Conservation (phyloP, 2,888 invertebrate species). For the Apocheima hispidaria region DNA sequence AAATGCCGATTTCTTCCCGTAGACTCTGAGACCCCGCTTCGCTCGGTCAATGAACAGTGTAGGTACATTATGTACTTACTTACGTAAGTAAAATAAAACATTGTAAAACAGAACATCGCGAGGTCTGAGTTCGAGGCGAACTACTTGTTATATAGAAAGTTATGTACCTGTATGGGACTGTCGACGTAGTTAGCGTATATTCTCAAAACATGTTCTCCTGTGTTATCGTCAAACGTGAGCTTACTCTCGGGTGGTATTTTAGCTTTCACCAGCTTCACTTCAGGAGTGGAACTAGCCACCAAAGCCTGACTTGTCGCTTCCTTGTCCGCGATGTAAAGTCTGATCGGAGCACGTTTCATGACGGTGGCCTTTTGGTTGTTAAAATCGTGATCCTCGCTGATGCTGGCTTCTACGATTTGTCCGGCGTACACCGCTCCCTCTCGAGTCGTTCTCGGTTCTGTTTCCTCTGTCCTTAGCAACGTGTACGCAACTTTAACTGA, state of each 20-base stretch:
- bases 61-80: no score
- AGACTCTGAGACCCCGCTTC: no score
- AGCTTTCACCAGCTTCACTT: constrained; percentile 69
- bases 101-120: no score
- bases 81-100: neutral
- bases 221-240: constrained; percentile 75
- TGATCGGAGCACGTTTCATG: constrained; percentile 68
- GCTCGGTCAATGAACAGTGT: no score
- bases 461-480: constrained; percentile 66
- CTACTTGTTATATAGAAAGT: no score
- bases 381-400: constrained; percentile 76
- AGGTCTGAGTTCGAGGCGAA: neutral
- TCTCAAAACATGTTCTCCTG: constrained; percentile 81
- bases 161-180: constrained; percentile 69
- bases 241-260: constrained; percentile 79
- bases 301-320: constrained; percentile 45
- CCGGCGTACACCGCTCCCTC: constrained; percentile 74
- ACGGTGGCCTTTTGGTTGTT: constrained; percentile 70
- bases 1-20: no score
- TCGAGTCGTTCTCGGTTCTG: constrained; percentile 64
- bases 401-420: constrained; percentile 77
- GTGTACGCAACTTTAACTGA: constrained; percentile 75
- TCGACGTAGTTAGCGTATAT: constrained; percentile 84
- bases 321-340: constrained; percentile 66
- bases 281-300: constrained; percentile 50